A percentile compares a stretch with the other conserved stretches of the same genome.
phyloP scores from a whole-genome alignment of 2,797 vertebrate genomes.

The Salmo trutta region DNA sequence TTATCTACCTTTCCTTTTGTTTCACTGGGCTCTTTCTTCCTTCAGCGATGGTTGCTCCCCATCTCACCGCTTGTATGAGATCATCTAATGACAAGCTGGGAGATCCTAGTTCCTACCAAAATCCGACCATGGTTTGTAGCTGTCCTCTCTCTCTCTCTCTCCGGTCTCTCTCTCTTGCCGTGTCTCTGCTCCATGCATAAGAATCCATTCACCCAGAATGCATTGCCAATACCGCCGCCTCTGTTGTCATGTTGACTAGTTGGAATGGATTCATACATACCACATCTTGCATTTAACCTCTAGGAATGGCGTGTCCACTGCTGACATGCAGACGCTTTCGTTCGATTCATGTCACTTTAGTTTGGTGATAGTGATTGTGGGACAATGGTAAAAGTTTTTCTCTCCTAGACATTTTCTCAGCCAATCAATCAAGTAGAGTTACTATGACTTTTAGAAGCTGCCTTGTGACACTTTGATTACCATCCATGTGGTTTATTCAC shows the following conservation, averaged over 20 bases:
- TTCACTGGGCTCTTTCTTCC: constrained; percentile 90
- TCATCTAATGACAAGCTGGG: constrained; percentile 92
- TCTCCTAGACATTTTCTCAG: background rate
- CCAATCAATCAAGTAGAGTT: background rate
- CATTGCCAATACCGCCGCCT: constrained; percentile 52
- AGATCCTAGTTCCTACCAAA: constrained; percentile 98
- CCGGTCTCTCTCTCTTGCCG: constrained; percentile 79
- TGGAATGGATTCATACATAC: constrained; percentile 42
- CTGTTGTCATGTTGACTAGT: constrained; percentile 40
- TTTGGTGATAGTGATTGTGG: background rate
- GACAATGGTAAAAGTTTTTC: background rate
- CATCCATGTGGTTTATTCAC: background rate
- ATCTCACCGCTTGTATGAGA: constrained; percentile 98
- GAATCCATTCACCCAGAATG: constrained; percentile 82
- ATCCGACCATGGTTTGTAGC: constrained; percentile 99
- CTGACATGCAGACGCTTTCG: constrained; percentile 20
- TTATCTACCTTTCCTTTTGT: constrained; percentile 69
- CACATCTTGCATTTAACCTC: constrained; percentile 42
- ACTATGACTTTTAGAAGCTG: background rate
- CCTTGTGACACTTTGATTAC: background rate
- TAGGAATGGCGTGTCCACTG: constrained; percentile 18
- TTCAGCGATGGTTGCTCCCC: constrained; percentile 98
- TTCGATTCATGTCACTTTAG: constrained; percentile 11
- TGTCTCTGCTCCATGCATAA: constrained; percentile 83
- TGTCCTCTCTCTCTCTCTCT: constrained; percentile 82